Evolutionary conservation across 2,113 vertebrate species (phyloP), one percentile per base, ranked within the genome.

Genomic region (Raphicerus campestris): DNA sequence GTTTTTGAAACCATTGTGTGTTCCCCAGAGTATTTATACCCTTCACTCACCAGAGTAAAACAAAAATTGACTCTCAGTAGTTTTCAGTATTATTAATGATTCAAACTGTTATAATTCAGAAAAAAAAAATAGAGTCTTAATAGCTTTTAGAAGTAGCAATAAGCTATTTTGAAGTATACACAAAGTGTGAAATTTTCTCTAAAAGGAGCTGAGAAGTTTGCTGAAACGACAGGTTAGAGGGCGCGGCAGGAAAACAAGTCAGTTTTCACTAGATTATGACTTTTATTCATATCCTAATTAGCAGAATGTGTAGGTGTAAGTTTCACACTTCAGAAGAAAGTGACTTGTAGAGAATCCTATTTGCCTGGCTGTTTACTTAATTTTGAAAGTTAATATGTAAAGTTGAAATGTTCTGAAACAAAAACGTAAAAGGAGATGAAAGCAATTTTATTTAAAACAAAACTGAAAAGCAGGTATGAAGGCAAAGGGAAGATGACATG

Each of bases 131-230:
- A 3, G 14, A 47, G 17, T 63, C 14, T 56, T 78, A 89, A 83
- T 87, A 80, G 30, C 66, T 95, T 97, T 88, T 89, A 75, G 82
- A 96, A 97, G 96, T 61, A 87, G 15, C n/a, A 22, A 73, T 53
- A 87, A 58, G 91, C 47, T 61, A 83, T 95, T 90, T 87, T 92
- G 92, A 97, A 98, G 55, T 89, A 56, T 55, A 91, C 3, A 61
- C 83, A 1, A 3, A 91, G 39, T n/a, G 10, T 53, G 49, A 96
- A 3, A 84, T 91, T 98, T 96, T 96, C 0, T 94, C 81, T 15
- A 77, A 96, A 80, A 78, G 24, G 42, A 92, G 32, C 17, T 35
- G 61, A n/a, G 16, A 22, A 86, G 11, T 88, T 88, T 85, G 42
- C 61, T 39, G 82, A 88, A 55, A 60, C 1, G 4, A 11, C 10